Conservation (phyloP, 2,888 invertebrate genomes). For the Drosophila borborema region DNA sequence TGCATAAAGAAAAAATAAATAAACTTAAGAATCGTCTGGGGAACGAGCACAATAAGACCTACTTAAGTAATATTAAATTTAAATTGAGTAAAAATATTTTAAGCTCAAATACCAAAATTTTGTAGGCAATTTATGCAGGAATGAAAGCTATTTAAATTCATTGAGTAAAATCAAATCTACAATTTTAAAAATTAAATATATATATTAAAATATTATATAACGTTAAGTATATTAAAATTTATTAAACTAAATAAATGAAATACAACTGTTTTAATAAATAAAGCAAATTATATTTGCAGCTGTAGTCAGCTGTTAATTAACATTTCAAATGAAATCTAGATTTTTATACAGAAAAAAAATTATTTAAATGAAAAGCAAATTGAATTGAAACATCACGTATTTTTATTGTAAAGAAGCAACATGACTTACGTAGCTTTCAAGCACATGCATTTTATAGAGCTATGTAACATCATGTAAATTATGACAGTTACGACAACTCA, state of each 20-base stretch:
- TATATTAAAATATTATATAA: too few relatives aligned
- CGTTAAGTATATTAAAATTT: too few relatives aligned
- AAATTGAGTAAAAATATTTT: not conserved
- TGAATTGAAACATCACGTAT: conserved; percentile 9
- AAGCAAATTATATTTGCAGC: too few relatives aligned
- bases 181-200: too few relatives aligned
- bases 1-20: not conserved
- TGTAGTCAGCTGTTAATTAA: too few relatives aligned
- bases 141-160: too few relatives aligned
- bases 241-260: too few relatives aligned
- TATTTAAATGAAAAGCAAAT: not conserved
- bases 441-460: conserved; percentile 14
- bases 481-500: conserved; percentile 45
- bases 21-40: not conserved
- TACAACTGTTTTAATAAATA: too few relatives aligned
- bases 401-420: not conserved
- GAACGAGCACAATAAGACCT: not conserved
- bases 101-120: not conserved
- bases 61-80: not conserved
- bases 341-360: not conserved
- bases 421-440: not conserved
- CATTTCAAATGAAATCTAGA: not conserved
- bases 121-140: too few relatives aligned
- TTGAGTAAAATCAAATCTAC: too few relatives aligned
- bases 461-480: conserved; percentile 36